Conservation (phyloP, 1,140 invertebrate genomes). For the Calephelis virginiensis region DNA sequence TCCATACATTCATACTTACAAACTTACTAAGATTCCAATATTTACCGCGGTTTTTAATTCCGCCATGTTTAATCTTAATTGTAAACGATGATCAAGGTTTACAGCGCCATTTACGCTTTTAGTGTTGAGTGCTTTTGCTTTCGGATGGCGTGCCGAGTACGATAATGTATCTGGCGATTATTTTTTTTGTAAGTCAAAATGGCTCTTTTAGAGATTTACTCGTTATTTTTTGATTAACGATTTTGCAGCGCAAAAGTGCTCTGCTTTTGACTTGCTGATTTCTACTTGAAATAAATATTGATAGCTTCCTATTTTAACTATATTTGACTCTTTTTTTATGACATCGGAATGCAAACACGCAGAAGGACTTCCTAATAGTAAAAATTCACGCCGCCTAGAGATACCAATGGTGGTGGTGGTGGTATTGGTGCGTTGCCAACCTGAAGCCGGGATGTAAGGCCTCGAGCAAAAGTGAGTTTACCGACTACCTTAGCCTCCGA, state of each 20-base stretch:
- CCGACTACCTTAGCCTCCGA: too few relatives aligned
- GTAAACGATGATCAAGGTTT: background rate
- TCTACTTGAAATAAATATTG: background rate
- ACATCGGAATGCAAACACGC: too few relatives aligned
- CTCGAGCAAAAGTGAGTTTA: too few relatives aligned
- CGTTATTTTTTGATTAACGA: slow-evolving; percentile 1
- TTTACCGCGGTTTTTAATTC: background rate
- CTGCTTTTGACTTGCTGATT: background rate
- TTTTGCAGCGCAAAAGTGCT: background rate
- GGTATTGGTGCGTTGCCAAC: too few relatives aligned
- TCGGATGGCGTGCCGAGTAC: slow-evolving; percentile 13
- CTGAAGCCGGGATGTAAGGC: too few relatives aligned
- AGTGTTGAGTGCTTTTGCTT: slow-evolving; percentile 16
- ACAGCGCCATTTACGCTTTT: slow-evolving; percentile 14
- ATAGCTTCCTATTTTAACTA: too few relatives aligned
- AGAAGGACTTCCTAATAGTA: too few relatives aligned
- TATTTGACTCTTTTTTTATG: too few relatives aligned
- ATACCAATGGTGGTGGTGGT: too few relatives aligned
- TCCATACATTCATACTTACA: too few relatives aligned
- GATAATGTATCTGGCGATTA: slow-evolving; percentile 15
- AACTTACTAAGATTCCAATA: too few relatives aligned
- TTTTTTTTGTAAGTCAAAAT: slow-evolving; percentile 1
- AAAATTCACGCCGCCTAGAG: too few relatives aligned
- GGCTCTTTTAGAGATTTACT: slow-evolving; percentile 6
- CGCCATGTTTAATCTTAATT: background rate